Percentiles rank a stretch among this genome's conserved stretches.
Evolutionary conservation across 1,140 invertebrate genomes (phyloP).

Genomic region (Odontomachus brunneus): DNA sequence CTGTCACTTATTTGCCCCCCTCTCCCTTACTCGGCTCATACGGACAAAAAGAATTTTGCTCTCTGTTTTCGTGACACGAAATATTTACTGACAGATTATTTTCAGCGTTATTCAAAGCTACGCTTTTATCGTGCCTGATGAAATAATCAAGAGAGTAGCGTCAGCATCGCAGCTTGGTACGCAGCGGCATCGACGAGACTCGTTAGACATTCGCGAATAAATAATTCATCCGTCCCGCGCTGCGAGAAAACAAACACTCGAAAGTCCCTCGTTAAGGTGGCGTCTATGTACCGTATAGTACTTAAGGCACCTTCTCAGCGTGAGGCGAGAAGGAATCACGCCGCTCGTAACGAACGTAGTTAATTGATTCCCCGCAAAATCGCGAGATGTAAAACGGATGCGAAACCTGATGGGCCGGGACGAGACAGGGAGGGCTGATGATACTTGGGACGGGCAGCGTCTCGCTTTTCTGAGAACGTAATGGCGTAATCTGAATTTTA

Average conservation of each 20-base stretch:
- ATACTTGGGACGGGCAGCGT: neutral
- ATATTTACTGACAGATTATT: too few relatives aligned
- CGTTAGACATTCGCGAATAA: slow-evolving; percentile 51
- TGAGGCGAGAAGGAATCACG: slow-evolving; percentile 16
- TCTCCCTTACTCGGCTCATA: too few relatives aligned
- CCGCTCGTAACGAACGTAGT: slow-evolving; percentile 52
- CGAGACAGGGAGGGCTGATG: too few relatives aligned
- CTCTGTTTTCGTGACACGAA: too few relatives aligned
- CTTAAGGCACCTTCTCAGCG: slow-evolving; percentile 27
- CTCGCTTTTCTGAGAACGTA: slow-evolving; percentile 51
- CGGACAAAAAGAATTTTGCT: too few relatives aligned
- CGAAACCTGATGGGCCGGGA: neutral
- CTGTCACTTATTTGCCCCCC: too few relatives aligned
- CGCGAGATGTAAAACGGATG: slow-evolving; percentile 43
- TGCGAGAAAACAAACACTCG: slow-evolving; percentile 47
- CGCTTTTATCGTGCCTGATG: neutral
- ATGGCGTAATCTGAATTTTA: slow-evolving; percentile 55
- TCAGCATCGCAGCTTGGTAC: neutral
- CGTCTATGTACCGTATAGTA: slow-evolving; percentile 10
- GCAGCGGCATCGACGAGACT: slow-evolving; percentile 26
- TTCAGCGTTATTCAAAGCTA: neutral
- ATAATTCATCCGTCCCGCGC: slow-evolving; percentile 39
- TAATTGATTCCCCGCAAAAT: slow-evolving; percentile 55
- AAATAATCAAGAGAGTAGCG: slow-evolving; percentile 3
- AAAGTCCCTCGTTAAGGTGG: slow-evolving; percentile 47